These are phyloP conservation scores for Columba janthina DNA, from an alignment of 2,113 vertebrate species.

Conservation along the genomic window DNA sequence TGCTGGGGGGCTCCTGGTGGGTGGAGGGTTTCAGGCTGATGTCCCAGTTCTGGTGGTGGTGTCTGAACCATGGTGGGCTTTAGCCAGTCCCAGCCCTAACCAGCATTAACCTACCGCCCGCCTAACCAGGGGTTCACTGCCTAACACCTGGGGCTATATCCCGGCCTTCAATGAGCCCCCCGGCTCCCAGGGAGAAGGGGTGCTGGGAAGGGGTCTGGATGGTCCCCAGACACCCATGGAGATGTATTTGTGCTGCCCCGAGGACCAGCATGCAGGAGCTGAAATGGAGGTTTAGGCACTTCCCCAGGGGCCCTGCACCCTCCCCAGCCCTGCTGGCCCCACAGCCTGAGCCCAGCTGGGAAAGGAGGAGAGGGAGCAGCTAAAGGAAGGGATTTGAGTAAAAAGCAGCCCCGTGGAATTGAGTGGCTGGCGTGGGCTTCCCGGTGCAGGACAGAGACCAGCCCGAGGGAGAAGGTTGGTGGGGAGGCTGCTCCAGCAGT, in stretches of 20 bases:
- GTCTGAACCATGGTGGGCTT: background rate
- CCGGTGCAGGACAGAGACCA: fast-evolving
- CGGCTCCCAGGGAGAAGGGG: background rate
- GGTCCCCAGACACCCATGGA: background rate
- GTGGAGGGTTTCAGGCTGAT: background rate
- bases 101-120: background rate
- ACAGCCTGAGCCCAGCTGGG: background rate
- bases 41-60: background rate
- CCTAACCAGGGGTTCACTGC: background rate
- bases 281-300: background rate
- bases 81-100: background rate
- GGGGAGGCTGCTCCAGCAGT: background rate
- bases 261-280: background rate
- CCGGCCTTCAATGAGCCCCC: too few relatives aligned
- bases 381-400: background rate
- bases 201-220: background rate
- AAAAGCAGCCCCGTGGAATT: fast-evolving
- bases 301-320: background rate
- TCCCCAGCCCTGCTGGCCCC: background rate
- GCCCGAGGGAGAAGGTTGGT: fast-evolving
- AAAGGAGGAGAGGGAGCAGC: background rate
- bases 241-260: background rate
- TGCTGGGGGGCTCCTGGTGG: fast-evolving
- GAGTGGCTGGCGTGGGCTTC: fast-evolving
- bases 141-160: background rate